Evolutionary conservation across 2,797 vertebrate genomes (phyloP).

Genomic region (Craterocephalus amniculus): DNA sequence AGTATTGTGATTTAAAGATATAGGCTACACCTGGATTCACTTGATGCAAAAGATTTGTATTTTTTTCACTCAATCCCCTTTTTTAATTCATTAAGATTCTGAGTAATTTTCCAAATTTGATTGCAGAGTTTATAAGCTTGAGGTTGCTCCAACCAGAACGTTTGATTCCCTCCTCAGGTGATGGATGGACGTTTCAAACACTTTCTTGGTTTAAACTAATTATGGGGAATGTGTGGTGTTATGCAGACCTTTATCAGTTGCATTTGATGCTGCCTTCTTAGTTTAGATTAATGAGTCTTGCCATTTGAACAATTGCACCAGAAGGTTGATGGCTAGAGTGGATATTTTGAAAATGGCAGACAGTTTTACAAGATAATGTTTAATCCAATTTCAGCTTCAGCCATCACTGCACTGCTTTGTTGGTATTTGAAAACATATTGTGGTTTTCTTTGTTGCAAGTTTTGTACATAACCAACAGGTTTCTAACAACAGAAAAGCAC

Average conservation of each 20-base stretch:
- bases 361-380: background rate
- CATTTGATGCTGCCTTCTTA: slow-evolving; percentile 5
- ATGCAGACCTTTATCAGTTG: slow-evolving; percentile 55
- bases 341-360: slow-evolving; percentile 29
- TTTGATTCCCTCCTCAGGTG: slow-evolving; percentile 23
- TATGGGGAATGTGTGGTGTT: slow-evolving; percentile 40
- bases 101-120: slow-evolving; percentile 24
- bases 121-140: background rate
- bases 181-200: slow-evolving; percentile 49
- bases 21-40: background rate
- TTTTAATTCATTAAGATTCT: background rate
- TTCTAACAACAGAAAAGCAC: slow-evolving; percentile 13
- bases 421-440: background rate
- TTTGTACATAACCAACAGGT: background rate
- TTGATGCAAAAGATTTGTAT: background rate
- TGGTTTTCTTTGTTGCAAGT: background rate
- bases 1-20: background rate
- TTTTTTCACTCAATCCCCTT: background rate
- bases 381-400: background rate
- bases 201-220: slow-evolving; percentile 44
- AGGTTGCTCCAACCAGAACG: slow-evolving; percentile 3
- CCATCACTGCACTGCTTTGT: background rate
- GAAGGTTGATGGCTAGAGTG: slow-evolving; percentile 28
- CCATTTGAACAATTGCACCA: slow-evolving; percentile 58
- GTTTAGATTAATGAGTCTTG: slow-evolving; percentile 57